These are phyloP conservation scores for Pachycephala philippinensis DNA, from an alignment of 2,113 vertebrate genomes.

Conservation along the genomic window DNA sequence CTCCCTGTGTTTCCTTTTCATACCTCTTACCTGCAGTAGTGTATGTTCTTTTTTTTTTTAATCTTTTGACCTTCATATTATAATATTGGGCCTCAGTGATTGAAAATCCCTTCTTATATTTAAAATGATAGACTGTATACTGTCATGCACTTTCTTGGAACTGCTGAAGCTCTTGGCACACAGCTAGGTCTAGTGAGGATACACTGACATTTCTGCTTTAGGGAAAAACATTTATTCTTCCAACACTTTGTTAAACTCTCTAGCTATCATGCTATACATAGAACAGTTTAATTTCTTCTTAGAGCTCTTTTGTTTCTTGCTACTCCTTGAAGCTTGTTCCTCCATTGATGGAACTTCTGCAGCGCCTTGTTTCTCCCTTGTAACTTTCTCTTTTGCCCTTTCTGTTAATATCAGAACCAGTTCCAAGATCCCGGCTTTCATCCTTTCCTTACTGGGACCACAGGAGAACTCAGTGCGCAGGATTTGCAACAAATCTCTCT, in stretches of 20 bases:
- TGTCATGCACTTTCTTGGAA: neutral
- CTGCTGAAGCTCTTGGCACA: slow-evolving; percentile 20
- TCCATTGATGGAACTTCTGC: neutral
- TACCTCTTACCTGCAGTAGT: neutral
- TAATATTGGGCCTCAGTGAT: neutral
- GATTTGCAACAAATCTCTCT: neutral
- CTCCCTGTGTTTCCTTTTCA: neutral
- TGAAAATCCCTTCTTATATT: neutral
- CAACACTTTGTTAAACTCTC: slow-evolving; percentile 43
- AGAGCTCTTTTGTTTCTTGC: neutral
- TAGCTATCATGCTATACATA: slow-evolving; percentile 8
- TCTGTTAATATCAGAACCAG: neutral
- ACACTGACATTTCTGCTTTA: slow-evolving; percentile 47
- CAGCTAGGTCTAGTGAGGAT: slow-evolving; percentile 23
- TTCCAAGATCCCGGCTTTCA: neutral
- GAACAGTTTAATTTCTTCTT: slow-evolving; percentile 28
- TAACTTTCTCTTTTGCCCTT: neutral
- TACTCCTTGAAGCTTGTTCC: neutral
- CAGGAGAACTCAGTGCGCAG: neutral
- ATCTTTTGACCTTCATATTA: neutral
- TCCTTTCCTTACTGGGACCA: neutral
- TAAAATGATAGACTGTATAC: neutral
- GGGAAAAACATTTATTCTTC: slow-evolving; percentile 49
- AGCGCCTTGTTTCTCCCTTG: neutral
- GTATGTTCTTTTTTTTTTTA: neutral